Percentiles rank a stretch among this genome's conserved stretches.
phyloP scores from a whole-genome alignment of 2,888 invertebrate genomes.

The Cecidostiba fungosa region DNA sequence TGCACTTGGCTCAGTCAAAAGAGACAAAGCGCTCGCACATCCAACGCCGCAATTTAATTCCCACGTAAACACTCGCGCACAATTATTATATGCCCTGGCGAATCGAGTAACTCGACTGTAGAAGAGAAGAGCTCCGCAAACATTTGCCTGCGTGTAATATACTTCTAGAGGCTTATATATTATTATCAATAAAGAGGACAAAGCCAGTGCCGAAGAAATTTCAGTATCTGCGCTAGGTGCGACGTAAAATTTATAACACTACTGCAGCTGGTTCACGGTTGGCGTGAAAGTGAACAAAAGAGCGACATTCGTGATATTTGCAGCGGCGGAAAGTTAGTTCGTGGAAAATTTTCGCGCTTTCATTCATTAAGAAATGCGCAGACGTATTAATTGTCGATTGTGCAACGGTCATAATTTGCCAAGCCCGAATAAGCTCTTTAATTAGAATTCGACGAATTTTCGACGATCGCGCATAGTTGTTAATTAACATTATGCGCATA shows the following conservation, averaged over 20 bases:
- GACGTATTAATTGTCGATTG: too few species aligned
- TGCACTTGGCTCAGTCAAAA: background rate
- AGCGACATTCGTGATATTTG: too few species aligned
- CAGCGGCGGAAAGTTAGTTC: too few species aligned
- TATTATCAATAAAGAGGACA: constrained; percentile 29
- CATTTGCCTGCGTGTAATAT: background rate
- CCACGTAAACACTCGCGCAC: background rate
- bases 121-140: background rate
- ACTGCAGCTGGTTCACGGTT: too few species aligned
- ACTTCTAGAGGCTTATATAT: background rate
- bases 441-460: too few species aligned
- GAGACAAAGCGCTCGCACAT: constrained; percentile 16
- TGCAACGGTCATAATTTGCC: too few species aligned
- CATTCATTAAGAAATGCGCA: too few species aligned
- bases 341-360: too few species aligned
- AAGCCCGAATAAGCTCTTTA: too few species aligned
- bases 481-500: too few species aligned
- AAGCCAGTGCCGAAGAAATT: background rate
- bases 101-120: background rate
- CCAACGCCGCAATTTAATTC: background rate
- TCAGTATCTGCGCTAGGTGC: background rate
- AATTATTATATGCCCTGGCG: background rate
- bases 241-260: background rate
- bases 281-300: too few species aligned
- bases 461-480: too few species aligned